Percentiles rank a stretch among this genome's conserved stretches.
Evolutionary conservation across 1,140 invertebrate species (phyloP).

Genomic region (Drosophila prosaltans): DNA sequence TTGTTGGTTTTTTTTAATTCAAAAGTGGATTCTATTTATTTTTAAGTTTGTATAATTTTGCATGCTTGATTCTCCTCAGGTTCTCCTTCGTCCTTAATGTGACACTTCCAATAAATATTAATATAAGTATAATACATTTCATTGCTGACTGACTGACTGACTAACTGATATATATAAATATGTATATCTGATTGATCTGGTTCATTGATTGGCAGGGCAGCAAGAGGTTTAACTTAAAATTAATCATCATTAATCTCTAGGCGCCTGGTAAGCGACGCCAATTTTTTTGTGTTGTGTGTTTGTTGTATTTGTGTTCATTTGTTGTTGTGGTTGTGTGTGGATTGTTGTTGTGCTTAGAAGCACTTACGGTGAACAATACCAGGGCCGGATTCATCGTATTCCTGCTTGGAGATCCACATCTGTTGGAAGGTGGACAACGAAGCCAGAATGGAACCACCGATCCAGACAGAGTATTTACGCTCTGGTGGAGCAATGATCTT

Average conservation of each 20-base stretch:
- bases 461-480: conserved; percentile 96
- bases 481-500: conserved; percentile 97
- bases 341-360: conserved; percentile 88
- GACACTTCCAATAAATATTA: conserved; percentile 75
- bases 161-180: conserved; percentile 15
- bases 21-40: conserved; percentile 71
- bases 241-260: conserved; percentile 67
- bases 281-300: conserved; percentile 51
- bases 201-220: conserved; percentile 66
- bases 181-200: conserved; percentile 25
- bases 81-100: conserved; percentile 54
- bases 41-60: conserved; percentile 74
- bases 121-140: conserved; percentile 75
- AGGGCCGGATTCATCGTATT: conserved; percentile 97
- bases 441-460: conserved; percentile 93
- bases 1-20: conserved; percentile 49
- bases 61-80: conserved; percentile 64
- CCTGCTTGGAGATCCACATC: conserved; percentile 98
- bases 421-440: conserved; percentile 95
- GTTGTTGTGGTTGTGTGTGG: conserved; percentile 16
- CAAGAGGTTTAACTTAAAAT: conserved; percentile 75
- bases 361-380: conserved; percentile 98
- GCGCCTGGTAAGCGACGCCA: conserved; percentile 51
- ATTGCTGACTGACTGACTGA: conserved; percentile 58
- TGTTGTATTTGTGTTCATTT: conserved; percentile 47